These are phyloP conservation scores for Apteryx owenii DNA, from an alignment of 2,113 vertebrate genomes.

Conservation along the genomic window DNA sequence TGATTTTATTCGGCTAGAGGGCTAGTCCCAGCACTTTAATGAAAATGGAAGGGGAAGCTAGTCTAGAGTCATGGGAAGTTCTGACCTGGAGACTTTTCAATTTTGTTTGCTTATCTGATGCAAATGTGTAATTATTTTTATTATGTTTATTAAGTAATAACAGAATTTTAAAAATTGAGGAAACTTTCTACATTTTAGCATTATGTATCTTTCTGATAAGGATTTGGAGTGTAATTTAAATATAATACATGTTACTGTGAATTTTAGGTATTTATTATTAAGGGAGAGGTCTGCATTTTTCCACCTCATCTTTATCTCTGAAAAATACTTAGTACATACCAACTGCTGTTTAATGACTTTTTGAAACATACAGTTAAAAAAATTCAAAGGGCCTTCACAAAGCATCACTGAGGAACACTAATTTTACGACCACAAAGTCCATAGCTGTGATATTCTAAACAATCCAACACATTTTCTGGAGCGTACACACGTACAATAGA, in stretches of 20 bases:
- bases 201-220: background rate
- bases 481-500: background rate
- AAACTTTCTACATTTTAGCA: background rate
- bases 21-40: background rate
- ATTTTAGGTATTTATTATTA: background rate
- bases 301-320: background rate
- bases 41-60: background rate
- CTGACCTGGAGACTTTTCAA: background rate
- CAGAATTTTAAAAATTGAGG: background rate
- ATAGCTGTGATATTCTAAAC: background rate
- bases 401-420: background rate
- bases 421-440: background rate
- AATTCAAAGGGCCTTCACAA: background rate
- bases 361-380: conserved; percentile 17
- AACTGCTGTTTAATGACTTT: background rate
- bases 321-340: conserved; percentile 37
- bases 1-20: background rate
- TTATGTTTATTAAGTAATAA: background rate
- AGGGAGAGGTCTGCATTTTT: background rate
- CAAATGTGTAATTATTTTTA: background rate
- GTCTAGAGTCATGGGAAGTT: background rate
- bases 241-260: background rate
- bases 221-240: background rate
- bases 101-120: background rate
- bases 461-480: background rate